Conservation (phyloP, 1,140 invertebrate genomes). For the Drosophila leontia region DNA sequence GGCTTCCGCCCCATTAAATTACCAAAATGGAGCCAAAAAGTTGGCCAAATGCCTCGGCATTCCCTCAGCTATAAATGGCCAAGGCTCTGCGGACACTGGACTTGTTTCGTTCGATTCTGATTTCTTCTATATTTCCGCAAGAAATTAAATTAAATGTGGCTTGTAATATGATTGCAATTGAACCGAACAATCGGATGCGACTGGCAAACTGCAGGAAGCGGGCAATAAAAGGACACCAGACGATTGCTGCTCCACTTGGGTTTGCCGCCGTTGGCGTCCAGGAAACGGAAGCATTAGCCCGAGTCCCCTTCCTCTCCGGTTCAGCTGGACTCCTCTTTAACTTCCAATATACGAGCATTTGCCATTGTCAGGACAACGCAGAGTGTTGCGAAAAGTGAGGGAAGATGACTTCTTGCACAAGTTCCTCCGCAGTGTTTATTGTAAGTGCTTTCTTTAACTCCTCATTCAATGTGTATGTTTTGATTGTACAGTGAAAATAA, state of each 20-base stretch:
- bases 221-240: slow-evolving; percentile 65
- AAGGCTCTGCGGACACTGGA: slow-evolving; percentile 5
- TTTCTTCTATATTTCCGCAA: slow-evolving; percentile 73
- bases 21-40: slow-evolving; percentile 38
- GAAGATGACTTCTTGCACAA: slow-evolving; percentile 50
- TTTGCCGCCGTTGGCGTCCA: slow-evolving; percentile 15
- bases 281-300: slow-evolving; percentile 68
- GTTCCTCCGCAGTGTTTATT: slow-evolving; percentile 55
- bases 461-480: slow-evolving; percentile 47
- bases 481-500: slow-evolving; percentile 12
- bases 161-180: slow-evolving; percentile 80
- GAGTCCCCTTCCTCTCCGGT: neutral
- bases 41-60: slow-evolving; percentile 6
- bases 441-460: slow-evolving; percentile 62
- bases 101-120: slow-evolving; percentile 40
- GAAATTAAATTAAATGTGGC: slow-evolving; percentile 81
- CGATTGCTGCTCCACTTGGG: slow-evolving; percentile 13
- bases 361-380: slow-evolving; percentile 16
- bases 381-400: neutral
- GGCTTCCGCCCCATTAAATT: slow-evolving; percentile 61
- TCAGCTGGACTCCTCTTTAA: slow-evolving; percentile 6
- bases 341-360: slow-evolving; percentile 11
- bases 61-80: slow-evolving; percentile 1
- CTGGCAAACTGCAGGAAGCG: slow-evolving; percentile 72
- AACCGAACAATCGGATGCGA: slow-evolving; percentile 59